phyloP scores from a whole-genome alignment of 2,797 vertebrate species.

The Lepus townsendii region DNA sequence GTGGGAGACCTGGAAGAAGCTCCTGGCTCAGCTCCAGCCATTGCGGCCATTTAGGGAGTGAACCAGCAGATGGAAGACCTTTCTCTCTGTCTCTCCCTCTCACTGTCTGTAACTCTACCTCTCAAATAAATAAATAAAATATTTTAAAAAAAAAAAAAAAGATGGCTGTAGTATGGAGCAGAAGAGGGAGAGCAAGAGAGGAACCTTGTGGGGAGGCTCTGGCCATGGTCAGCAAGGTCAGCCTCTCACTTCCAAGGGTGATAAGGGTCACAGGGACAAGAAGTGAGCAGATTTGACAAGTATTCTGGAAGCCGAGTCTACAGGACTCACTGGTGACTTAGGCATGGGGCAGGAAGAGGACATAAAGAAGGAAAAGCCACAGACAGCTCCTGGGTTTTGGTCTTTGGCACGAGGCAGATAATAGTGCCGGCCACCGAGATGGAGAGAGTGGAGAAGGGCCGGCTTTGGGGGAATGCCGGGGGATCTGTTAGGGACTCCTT shows the following conservation, averaged over 20 bases:
- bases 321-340: not conserved
- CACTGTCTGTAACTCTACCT: no score
- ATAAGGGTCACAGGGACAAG: not conserved
- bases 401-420: not conserved
- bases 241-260: accelerated
- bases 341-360: not conserved
- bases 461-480: not conserved
- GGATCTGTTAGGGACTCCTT: not conserved
- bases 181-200: not conserved
- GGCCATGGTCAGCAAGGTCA: not conserved
- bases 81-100: no score
- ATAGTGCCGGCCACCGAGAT: not conserved
- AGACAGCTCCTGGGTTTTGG: not conserved
- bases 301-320: not conserved
- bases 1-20: no score
- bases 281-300: not conserved
- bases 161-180: not conserved
- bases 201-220: not conserved
- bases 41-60: no score
- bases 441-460: not conserved
- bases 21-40: no score
- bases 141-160: no score
- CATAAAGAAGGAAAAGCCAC: not conserved
- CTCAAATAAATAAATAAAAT: no score
- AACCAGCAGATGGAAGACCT: no score